Evolutionary conservation across 2,113 vertebrate genomes (phyloP).

Genomic region (Hassar affinis): DNA sequence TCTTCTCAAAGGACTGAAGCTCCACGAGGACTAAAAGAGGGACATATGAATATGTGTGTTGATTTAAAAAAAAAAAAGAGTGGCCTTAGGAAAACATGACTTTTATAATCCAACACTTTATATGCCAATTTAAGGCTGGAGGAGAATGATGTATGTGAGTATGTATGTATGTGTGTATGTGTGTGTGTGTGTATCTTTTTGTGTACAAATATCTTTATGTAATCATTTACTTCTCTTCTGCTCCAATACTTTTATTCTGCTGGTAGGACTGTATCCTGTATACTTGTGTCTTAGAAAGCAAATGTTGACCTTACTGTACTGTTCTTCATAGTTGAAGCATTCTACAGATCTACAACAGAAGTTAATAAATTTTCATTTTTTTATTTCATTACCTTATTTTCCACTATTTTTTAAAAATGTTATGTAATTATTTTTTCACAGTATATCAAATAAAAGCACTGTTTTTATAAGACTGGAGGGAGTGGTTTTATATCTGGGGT

Average conservation of each 20-base stretch:
- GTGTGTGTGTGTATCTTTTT: slow-evolving; percentile 54
- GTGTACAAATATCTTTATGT: slow-evolving; percentile 58
- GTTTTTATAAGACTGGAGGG: slow-evolving; percentile 3
- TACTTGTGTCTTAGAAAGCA: slow-evolving; percentile 78
- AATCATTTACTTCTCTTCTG: slow-evolving; percentile 70
- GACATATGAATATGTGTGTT: slow-evolving; percentile 56
- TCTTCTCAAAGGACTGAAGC: slow-evolving; percentile 35
- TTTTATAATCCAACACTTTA: slow-evolving; percentile 69
- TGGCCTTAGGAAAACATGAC: slow-evolving; percentile 75
- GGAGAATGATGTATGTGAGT: slow-evolving; percentile 61
- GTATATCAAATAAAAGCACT: slow-evolving; percentile 36
- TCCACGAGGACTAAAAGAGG: slow-evolving; percentile 45
- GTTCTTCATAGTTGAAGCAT: slow-evolving; percentile 78
- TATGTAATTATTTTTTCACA: slow-evolving; percentile 33
- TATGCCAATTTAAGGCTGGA: slow-evolving; percentile 70
- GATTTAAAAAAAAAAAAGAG: slow-evolving; percentile 65
- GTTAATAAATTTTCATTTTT: slow-evolving; percentile 78
- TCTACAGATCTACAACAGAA: slow-evolving; percentile 75
- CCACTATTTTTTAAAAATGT: slow-evolving; percentile 67
- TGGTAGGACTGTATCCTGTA: slow-evolving; percentile 83
- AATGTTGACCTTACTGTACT: slow-evolving; percentile 79
- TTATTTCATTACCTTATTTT: slow-evolving; percentile 73
- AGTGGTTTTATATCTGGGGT: not conserved
- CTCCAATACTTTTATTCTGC: slow-evolving; percentile 80
- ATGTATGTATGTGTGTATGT: slow-evolving; percentile 50